Evolutionary conservation across 2,113 vertebrate genomes (phyloP).

Genomic region (Perccottus glenii): DNA sequence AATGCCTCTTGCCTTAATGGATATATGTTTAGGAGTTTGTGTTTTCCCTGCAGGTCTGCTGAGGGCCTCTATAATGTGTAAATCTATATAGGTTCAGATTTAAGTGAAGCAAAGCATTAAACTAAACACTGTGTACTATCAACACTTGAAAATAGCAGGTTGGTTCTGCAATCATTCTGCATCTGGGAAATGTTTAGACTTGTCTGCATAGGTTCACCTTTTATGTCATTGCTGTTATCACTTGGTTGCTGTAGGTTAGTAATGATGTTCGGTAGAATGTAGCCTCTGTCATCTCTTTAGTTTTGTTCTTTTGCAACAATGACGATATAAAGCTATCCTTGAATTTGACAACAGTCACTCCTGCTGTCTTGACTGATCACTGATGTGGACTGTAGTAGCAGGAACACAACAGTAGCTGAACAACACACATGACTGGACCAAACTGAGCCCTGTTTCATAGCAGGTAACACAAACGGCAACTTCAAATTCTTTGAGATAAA

Average conservation of each 20-base stretch:
- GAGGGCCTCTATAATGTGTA: conserved; percentile 21
- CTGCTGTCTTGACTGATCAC: conserved; percentile 12
- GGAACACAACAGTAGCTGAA: not conserved
- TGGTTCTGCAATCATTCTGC: conserved; percentile 28
- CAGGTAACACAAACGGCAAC: not conserved
- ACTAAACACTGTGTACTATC: not conserved
- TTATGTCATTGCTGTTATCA: conserved; percentile 16
- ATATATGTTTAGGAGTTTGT: conserved; percentile 32
- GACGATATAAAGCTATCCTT: not conserved
- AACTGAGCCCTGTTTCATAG: not conserved
- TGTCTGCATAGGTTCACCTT: conserved; percentile 19
- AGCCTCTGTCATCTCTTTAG: conserved; percentile 20
- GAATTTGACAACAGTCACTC: not conserved
- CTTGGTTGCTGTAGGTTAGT: conserved; percentile 30
- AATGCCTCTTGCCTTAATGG: conserved; percentile 75
- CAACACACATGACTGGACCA: not conserved
- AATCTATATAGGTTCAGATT: conserved; percentile 17
- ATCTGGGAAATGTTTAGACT: conserved; percentile 2
- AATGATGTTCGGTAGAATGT: conserved; percentile 44
- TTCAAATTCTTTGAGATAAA: not conserved
- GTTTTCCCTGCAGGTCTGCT: conserved; percentile 30
- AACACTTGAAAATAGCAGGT: not conserved
- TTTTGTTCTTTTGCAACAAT: conserved; percentile 4
- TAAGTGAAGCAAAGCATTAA: not conserved
- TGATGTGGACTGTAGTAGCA: not conserved